Evolutionary conservation across 2,797 vertebrate genomes (phyloP).

Genomic region (Pempheris klunzingeri): DNA sequence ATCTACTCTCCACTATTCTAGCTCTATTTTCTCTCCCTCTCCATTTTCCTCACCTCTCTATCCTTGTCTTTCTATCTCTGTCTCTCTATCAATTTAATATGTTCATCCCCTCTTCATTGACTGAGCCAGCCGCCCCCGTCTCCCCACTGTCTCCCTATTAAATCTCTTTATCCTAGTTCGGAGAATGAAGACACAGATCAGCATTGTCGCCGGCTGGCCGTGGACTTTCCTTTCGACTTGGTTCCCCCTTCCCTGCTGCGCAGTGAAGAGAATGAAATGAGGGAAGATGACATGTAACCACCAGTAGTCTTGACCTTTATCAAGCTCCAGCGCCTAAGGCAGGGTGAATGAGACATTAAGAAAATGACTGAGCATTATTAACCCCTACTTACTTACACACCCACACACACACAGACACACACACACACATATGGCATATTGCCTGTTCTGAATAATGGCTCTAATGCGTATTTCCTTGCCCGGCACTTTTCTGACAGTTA

Average conservation of each 20-base stretch:
- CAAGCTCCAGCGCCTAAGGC: conserved; percentile 72
- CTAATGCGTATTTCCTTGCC: conserved; percentile 32
- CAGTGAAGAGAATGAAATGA: conserved; percentile 71
- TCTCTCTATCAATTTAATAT: conserved; percentile 72
- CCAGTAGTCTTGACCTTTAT: conserved; percentile 84
- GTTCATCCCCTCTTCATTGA: conserved; percentile 70
- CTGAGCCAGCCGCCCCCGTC: conserved; percentile 45
- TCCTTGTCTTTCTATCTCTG: conserved; percentile 55
- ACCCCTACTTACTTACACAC: conserved; percentile 64
- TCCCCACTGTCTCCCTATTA: conserved; percentile 61
- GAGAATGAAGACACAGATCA: conserved; percentile 68
- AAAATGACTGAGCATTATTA: conserved; percentile 82
- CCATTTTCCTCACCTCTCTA: conserved; percentile 62
- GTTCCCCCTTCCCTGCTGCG: conserved; percentile 44
- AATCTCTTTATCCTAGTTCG: conserved; percentile 72
- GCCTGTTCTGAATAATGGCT: conserved; percentile 47
- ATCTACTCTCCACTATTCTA: conserved; percentile 77
- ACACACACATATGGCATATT: conserved; percentile 21
- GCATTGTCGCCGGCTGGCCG: conserved; percentile 47
- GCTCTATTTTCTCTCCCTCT: conserved; percentile 58
- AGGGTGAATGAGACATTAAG: conserved; percentile 79
- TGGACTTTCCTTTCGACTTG: conserved; percentile 49
- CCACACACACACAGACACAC: conserved; percentile 37
- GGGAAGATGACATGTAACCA: conserved; percentile 74
- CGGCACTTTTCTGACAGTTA: conserved; percentile 51